Base-by-base conservation (phyloP, 2,888 invertebrate species). In the Megaustenia siamemsis region DNA sequence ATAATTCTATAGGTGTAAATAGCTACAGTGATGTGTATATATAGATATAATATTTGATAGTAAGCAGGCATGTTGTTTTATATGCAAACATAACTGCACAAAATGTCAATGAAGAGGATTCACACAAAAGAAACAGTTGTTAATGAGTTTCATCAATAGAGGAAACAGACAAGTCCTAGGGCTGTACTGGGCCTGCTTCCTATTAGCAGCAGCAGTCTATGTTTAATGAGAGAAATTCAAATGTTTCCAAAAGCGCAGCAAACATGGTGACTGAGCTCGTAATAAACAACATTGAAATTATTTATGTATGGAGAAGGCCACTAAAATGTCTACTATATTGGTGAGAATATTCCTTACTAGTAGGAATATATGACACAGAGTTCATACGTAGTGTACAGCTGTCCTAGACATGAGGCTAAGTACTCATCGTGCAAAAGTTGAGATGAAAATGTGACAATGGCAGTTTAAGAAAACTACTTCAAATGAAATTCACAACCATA, bases 401-500 rank as follows among this genome's bases (percentile, higher is more conserved):
- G 18, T 73, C 73, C 28, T 73, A 73, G 53, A 73, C 73, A 73
- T n/a, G 10, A 38, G 43, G 12, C 73, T 73, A 73, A 18, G 32
- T 49, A 73, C 53, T 32, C 8, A 1, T 49, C 28, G 32, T 49
- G 73, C 73, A 73, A 45, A 73, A 73, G 49, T 49, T 56, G 6
- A 35, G 77, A 15, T 40, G 40, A 60, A 24, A 77, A 32, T 49
- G 28, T 66, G 24, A 69, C n/a, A 69, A 69, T 80, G 80, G 69
- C 21, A 43, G 49, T 38, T 80, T 35, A 79, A 79, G 35, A 45
- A 49, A 49, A 21, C 53, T 69, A 68, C 38, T 53, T 49, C 3
- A 82, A 82, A 75, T 75, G 71, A 82, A 82, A 82, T 82, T 82
- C 82, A 82, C 82, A 82, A 82, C 82, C 82, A 82, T 82, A 82